Base-by-base conservation (phyloP, 2,797 vertebrate genomes). In the Falco biarmicus region DNA sequence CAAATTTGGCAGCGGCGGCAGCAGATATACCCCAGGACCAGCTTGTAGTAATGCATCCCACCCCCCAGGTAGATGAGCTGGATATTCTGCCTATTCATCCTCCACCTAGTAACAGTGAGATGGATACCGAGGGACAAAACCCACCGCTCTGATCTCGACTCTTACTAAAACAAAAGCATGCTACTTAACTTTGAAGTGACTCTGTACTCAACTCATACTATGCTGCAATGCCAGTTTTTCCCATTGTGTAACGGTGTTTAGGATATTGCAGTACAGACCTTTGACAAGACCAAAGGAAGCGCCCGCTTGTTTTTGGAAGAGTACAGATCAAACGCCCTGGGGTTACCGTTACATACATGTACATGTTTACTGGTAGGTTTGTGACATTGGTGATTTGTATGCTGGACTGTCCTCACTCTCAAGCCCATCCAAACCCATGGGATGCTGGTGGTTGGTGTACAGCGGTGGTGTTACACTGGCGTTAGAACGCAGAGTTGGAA, bases 1-100 rank as follows among this genome's bases (percentile, higher is more conserved):
- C 99, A 31, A 99, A 99, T 92, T 94, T 99, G 81, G 99, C 99
- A 0, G 99, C 99, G 0, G 99, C 99, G 0, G 99, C 99, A 0
- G 99, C 99, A 9, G 99, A 99, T 97, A 99, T 99, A 97, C 99
- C 99, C 73, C 99, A 99, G 98, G 99, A 99, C 97, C 99, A 99
- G 97, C 98, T 99, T 68, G 99, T 99, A 81, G 99, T 98, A 89
- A 98, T 99, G 99, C 99, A 99, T 74, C 99, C 99, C 1, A 99
- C 99, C 16, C 99, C 99, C 1, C 99, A 99, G 69, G 99, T 99
- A 94, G 99, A 99, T 8, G 99, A 99, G 98, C 98, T 99, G 97
- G 99, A 99, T 98, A 99, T 98, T 97, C 98, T 99, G 32, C 99
- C 99, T 73, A 99, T 98, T 95, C 99, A 99, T 15, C 99, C 99